Conservation (phyloP, 2,888 invertebrate genomes). For the Sturmia bella region DNA sequence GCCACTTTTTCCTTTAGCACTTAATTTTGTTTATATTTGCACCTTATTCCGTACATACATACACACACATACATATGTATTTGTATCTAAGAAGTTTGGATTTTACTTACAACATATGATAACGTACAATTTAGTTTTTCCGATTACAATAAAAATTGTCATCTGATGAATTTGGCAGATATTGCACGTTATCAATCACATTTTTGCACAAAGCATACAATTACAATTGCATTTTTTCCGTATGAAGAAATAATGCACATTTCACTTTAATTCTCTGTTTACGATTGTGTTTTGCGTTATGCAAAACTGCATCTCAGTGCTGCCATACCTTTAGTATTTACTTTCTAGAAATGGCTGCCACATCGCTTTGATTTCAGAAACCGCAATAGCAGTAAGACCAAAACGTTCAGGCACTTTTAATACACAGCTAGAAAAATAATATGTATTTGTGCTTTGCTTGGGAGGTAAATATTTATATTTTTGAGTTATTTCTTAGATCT, state of each 20-base stretch:
- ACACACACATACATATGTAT: no score
- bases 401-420: no score
- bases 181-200: slow-evolving; percentile 21
- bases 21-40: no score
- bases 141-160: not conserved
- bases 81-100: no score
- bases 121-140: not conserved
- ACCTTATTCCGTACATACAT: no score
- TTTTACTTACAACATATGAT: not conserved
- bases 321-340: not conserved
- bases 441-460: no score
- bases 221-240: slow-evolving; percentile 14
- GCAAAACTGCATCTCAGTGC: not conserved
- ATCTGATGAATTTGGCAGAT: slow-evolving; percentile 6
- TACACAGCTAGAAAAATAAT: no score
- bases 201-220: slow-evolving; percentile 15
- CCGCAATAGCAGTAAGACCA: no score
- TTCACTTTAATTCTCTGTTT: slow-evolving; percentile 25
- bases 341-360: not conserved
- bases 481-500: no score
- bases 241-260: not conserved
- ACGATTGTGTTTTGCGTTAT: slow-evolving; percentile 14
- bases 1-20: no score
- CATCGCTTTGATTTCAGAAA: not conserved
- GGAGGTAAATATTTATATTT: no score